Conservation (phyloP, 2,113 vertebrate species). For the Coregonus clupeaformis region DNA sequence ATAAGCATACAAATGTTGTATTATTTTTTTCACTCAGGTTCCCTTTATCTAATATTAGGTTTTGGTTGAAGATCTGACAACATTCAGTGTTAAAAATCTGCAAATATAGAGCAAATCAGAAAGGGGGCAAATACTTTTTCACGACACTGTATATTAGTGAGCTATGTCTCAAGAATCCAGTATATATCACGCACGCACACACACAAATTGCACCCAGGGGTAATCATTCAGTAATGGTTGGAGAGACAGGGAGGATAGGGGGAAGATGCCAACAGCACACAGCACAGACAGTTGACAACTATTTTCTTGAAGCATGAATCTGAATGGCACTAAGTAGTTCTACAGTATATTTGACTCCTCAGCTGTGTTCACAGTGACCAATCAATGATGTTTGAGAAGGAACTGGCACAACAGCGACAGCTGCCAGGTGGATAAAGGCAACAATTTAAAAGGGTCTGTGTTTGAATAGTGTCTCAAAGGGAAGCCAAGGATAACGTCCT, state of each 20-base stretch:
- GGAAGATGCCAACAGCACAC: background rate
- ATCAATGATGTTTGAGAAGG: background rate
- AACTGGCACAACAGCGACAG: background rate
- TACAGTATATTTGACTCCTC: background rate
- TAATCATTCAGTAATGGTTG: too few relatives aligned
- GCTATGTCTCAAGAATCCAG: too few relatives aligned
- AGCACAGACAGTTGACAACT: background rate
- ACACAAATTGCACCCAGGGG: too few relatives aligned
- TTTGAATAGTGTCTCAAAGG: background rate
- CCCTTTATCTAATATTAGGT: too few relatives aligned
- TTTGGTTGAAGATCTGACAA: too few relatives aligned
- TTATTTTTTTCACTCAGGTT: too few relatives aligned
- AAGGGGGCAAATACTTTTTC: too few relatives aligned
- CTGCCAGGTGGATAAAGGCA: background rate
- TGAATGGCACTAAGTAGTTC: background rate
- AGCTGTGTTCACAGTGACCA: background rate
- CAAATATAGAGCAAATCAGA: too few relatives aligned
- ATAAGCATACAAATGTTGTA: too few relatives aligned
- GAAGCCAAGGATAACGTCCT: background rate
- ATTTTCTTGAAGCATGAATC: background rate
- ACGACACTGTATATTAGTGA: too few relatives aligned
- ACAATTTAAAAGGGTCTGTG: background rate
- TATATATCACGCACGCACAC: too few relatives aligned
- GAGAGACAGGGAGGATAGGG: background rate
- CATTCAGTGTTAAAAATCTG: too few relatives aligned